phyloP scores from a whole-genome alignment of 1,140 invertebrate genomes.

The Drosophila burlai region DNA sequence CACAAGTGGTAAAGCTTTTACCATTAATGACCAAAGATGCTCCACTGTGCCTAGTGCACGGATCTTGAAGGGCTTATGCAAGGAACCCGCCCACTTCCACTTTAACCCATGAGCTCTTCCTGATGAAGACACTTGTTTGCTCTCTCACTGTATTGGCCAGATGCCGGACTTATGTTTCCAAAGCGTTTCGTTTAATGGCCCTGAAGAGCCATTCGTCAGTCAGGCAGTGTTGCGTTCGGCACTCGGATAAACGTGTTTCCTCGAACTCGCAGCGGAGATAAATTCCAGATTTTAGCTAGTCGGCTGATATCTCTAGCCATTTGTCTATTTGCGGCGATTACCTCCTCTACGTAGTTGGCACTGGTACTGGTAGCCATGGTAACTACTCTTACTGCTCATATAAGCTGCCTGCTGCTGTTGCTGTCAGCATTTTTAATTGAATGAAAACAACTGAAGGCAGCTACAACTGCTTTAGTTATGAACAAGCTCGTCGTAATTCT shows the following conservation, averaged over 20 bases:
- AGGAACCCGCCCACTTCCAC: slow-evolving; percentile 7
- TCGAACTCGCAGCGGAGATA: slow-evolving; percentile 10
- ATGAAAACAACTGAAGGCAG: slow-evolving; percentile 26
- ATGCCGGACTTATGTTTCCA: slow-evolving; percentile 26
- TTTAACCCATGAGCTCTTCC: slow-evolving; percentile 11
- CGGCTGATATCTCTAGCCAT: slow-evolving; percentile 16
- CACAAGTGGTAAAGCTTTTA: not conserved
- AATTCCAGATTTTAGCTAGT: slow-evolving; percentile 47
- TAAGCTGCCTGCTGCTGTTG: slow-evolving; percentile 18
- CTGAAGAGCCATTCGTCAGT: slow-evolving; percentile 25
- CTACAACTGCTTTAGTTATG: slow-evolving; percentile 24
- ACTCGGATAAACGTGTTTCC: slow-evolving; percentile 32
- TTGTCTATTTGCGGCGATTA: slow-evolving; percentile 29
- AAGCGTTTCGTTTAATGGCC: slow-evolving; percentile 54
- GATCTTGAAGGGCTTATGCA: slow-evolving; percentile 23
- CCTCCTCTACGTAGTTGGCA: slow-evolving; percentile 12
- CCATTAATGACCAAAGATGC: too few relatives aligned
- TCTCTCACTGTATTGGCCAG: not conserved
- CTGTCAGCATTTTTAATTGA: slow-evolving; percentile 24
- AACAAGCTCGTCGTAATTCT: slow-evolving; percentile 9
- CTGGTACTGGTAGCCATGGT: slow-evolving; percentile 4
- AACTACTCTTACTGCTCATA: slow-evolving; percentile 12
- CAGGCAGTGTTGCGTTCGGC: slow-evolving; percentile 29
- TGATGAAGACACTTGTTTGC: slow-evolving; percentile 34
- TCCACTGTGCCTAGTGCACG: not conserved